Evolutionary conservation across 2,797 vertebrate species (phyloP).

Genomic region (Eulemur mongoz): DNA sequence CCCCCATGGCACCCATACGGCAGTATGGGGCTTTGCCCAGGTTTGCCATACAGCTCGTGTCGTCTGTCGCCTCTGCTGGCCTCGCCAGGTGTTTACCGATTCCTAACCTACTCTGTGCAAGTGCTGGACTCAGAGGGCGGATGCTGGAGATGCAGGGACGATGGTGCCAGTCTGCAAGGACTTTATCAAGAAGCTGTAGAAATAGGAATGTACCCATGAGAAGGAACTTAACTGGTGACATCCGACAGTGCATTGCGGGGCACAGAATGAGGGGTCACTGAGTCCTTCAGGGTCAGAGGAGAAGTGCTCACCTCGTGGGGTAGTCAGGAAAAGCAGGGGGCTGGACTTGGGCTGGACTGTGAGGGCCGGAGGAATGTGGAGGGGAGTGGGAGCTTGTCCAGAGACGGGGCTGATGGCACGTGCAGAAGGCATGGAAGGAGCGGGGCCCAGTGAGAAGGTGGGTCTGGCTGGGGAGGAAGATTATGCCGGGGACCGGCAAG

Average conservation of each 20-base stretch:
- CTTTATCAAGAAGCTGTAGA: neutral
- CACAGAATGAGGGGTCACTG: neutral
- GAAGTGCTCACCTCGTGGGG: neutral
- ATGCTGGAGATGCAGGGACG: too few relatives aligned
- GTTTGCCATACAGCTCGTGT: neutral
- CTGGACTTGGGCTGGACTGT: neutral
- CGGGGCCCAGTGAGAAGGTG: neutral
- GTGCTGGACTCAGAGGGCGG: neutral
- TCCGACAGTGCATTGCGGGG: accelerated
- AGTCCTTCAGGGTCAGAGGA: neutral
- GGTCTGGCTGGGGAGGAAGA: neutral
- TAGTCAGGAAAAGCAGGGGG: neutral
- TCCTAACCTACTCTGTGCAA: neutral
- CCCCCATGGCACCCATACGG: accelerated
- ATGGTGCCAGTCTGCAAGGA: neutral
- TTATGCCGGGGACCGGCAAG: neutral
- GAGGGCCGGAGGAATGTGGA: neutral
- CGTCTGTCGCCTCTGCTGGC: neutral
- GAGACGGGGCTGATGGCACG: neutral
- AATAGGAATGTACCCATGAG: neutral
- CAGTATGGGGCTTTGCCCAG: neutral
- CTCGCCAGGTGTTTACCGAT: neutral
- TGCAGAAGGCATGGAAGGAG: neutral
- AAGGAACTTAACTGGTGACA: neutral
- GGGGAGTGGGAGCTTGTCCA: neutral